phyloP scores from a whole-genome alignment of 2,113 vertebrate genomes.

The Rhabdornis inornatus region DNA sequence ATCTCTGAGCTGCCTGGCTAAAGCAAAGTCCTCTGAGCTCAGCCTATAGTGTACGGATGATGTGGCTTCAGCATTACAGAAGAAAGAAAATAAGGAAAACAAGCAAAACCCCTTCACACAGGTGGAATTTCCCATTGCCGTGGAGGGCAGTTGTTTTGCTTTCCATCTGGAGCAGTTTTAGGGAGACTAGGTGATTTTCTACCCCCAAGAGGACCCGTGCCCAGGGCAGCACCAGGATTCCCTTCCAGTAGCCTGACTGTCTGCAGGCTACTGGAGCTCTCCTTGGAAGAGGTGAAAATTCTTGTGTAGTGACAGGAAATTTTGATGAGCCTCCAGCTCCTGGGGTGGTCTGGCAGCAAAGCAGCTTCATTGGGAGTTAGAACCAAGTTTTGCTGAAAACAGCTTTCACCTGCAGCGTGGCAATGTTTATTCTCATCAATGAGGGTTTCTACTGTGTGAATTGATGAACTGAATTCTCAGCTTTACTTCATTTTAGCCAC shows the following conservation, averaged over 20 bases:
- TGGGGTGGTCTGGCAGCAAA: not conserved
- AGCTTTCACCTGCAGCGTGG: not conserved
- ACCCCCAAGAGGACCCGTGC: no score
- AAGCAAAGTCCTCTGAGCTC: not conserved
- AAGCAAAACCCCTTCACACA: not conserved
- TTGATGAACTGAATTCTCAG: not conserved
- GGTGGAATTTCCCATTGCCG: not conserved
- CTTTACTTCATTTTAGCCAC: not conserved
- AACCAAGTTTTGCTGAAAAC: not conserved
- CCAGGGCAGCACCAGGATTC: not conserved
- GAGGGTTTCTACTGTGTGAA: not conserved
- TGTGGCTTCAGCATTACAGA: not conserved
- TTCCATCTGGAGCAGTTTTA: not conserved
- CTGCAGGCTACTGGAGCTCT: not conserved
- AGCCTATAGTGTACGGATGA: fast-evolving
- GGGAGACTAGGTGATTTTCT: not conserved
- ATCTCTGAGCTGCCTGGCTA: not conserved
- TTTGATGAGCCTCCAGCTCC: not conserved
- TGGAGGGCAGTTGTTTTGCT: fast-evolving
- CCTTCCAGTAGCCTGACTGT: not conserved
- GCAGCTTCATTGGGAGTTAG: not conserved
- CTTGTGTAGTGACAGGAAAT: not conserved
- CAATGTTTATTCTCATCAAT: not conserved
- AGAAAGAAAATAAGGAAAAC: not conserved
- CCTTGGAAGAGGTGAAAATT: not conserved